Conservation (phyloP, 1,140 invertebrate genomes). For the Littorina saxatilis region DNA sequence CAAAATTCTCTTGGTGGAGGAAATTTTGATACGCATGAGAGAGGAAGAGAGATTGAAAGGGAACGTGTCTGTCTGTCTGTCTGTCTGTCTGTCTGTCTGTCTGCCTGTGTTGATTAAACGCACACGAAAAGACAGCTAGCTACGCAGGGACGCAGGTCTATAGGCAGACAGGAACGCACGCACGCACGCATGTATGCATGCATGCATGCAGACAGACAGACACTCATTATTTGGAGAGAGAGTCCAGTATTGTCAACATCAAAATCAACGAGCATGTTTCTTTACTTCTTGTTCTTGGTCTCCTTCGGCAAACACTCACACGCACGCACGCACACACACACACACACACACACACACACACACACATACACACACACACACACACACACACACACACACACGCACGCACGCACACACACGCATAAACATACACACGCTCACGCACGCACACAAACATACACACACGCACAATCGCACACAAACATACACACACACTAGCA, state of each 20-base stretch:
- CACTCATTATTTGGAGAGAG: constrained; percentile 70
- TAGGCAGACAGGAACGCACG: not conserved
- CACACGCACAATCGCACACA: constrained; percentile 4
- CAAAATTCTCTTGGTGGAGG: not conserved
- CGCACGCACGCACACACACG: constrained; percentile 20
- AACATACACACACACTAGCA: constrained; percentile 23
- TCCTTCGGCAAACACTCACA: constrained; percentile 62
- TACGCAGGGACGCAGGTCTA: not conserved
- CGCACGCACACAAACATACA: constrained; percentile 8
- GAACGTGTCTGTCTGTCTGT: not conserved
- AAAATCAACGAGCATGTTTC: constrained; percentile 69
- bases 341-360: constrained; percentile 13
- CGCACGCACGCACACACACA: not conserved
- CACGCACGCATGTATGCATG: not conserved
- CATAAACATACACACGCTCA: not conserved
- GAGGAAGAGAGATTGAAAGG: not conserved
- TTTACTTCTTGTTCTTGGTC: constrained; percentile 66
- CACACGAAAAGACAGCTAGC: not conserved
- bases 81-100: too few relatives aligned
- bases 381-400: constrained; percentile 12
- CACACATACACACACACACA: constrained; percentile 17
- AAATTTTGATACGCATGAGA: not conserved
- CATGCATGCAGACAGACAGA: not conserved
- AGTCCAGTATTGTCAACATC: constrained; percentile 59
- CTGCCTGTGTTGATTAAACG: too few relatives aligned